Evolutionary conservation across 2,888 invertebrate genomes (phyloP), one percentile per base, ranked within the genome.

Genomic region (Sceliomorpha sp.): DNA sequence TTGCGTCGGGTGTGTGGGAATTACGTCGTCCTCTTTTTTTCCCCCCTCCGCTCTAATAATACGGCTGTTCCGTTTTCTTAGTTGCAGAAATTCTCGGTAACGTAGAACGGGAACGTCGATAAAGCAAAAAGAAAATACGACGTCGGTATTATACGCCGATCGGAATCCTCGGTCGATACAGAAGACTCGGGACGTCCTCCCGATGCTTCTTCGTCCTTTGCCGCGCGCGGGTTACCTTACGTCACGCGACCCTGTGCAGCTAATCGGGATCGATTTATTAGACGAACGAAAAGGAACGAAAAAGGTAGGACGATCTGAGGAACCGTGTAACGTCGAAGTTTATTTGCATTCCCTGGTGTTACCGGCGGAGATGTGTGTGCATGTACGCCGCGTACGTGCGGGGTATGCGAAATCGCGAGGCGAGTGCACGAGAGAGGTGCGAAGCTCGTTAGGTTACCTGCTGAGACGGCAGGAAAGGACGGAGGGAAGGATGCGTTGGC

Each of bases 381-480:
- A 32, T 62, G 47, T 53, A 62, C 42, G 47, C n/a, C 36, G 36
- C 39, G 37, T 66, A 58, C 58, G 58, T 66, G 58, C 58, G 27
- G 9, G 12, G 50, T 58, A 24, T 66, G 58, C 45, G 39, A 63
- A 63, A 56, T 63, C 36, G 27, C 10, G 37, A 17, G 24, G 13
- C 17, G 58, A 48, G 37, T 44, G 42, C 39, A 51, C 53, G 36
- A 45, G 53, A 13, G 55, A 60, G 53, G 68, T 68, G 67, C 59
- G 67, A 67, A 68, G 68, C 68, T 68, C 62, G 62, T 68, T 62
- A 68, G 34, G 51, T n/a, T 34, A 32, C 48, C 45, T 9, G 60
- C 60, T 53, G 42, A 55, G 53, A 60, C 48, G n/a, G n/a, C n/a
- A n/a, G n/a, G n/a, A n/a, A n/a, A n/a, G n/a, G n/a, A n/a, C n/a